Percentiles rank a stretch among this genome's conserved stretches.
These are phyloP conservation scores for Pocota personata DNA, from an alignment of 2,888 invertebrate species.

Conservation along the genomic window DNA sequence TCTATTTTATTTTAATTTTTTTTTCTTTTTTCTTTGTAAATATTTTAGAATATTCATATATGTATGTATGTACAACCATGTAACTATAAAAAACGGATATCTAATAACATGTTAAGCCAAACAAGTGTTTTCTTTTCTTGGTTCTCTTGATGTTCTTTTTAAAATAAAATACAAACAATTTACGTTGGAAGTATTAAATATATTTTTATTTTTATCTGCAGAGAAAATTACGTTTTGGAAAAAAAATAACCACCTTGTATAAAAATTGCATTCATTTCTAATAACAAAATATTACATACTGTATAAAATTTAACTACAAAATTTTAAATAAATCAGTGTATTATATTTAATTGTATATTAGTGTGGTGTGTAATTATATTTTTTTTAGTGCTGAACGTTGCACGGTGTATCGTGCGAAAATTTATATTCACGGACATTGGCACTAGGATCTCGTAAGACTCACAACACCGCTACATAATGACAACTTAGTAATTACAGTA, in stretches of 20 bases:
- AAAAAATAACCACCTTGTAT: constrained; percentile 19
- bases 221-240: background rate
- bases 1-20: constrained; percentile 37
- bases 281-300: constrained; percentile 17
- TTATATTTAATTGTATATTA: constrained; percentile 23
- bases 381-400: background rate
- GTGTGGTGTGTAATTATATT: background rate
- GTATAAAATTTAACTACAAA: constrained; percentile 7
- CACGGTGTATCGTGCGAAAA: too few relatives aligned
- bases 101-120: constrained; percentile 37
- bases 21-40: constrained; percentile 55
- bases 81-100: constrained; percentile 46
- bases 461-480: too few relatives aligned
- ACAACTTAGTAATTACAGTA: too few relatives aligned
- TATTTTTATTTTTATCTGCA: background rate
- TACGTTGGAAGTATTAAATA: background rate
- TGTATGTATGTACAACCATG: constrained; percentile 43
- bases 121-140: constrained; percentile 21
- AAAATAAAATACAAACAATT: background rate
- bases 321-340: constrained; percentile 37
- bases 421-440: too few relatives aligned
- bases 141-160: constrained; percentile 7
- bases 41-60: constrained; percentile 56
- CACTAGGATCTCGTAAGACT: too few relatives aligned
- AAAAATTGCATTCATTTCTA: constrained; percentile 6